Base-by-base conservation (phyloP, 64 coral and sea anemone species). In the Porites lutea region DNA sequence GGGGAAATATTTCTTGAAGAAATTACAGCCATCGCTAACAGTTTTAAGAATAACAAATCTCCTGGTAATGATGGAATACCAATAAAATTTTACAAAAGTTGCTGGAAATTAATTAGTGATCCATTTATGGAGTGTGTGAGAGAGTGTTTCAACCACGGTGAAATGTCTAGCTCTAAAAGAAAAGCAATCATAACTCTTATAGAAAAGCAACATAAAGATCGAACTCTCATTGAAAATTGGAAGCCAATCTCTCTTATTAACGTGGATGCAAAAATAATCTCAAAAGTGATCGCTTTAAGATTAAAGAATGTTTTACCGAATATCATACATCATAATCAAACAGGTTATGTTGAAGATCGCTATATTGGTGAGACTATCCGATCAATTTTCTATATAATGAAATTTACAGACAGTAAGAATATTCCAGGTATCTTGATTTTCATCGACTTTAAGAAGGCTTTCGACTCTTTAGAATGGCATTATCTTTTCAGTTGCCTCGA, bases 161-260 rank as follows among this genome's bases (percentile, higher is more conserved):
- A 37, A 37, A 37, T 37, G 27, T 37, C 27, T 37, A 37, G 27
- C 27, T 37, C 27, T 37, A 0, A 37, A 37, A 37, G 27, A 37
- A 37, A 37, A 37, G 27, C 27, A 37, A 37, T 37, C 27, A 37
- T 37, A 37, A 37, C 27, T 37, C 27, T 37, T 37, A 0, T 37
- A 37, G 27, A 37, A 37, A 37, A 37, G 27, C 27, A 37, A 37
- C 27, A 37, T 37, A 37, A 37, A 37, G 27, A 37, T 37, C 1
- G 27, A 37, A 37, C 27, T 37, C 27, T 37, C 27, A 48, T 72
- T 70, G 47, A 77, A 79, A 90, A 82, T n/a, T 90, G 89, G 77
- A 57, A 77, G 68, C 89, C 78, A 14, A 82, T 90, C 63, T 90
- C 89, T 43, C 78, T 82, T 54, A 75, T 82, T 59, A 90, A 90